Evolutionary conservation across 2,888 invertebrate species (phyloP), one percentile per base, ranked within the genome.

Genomic region (Thymelicus sylvestris): DNA sequence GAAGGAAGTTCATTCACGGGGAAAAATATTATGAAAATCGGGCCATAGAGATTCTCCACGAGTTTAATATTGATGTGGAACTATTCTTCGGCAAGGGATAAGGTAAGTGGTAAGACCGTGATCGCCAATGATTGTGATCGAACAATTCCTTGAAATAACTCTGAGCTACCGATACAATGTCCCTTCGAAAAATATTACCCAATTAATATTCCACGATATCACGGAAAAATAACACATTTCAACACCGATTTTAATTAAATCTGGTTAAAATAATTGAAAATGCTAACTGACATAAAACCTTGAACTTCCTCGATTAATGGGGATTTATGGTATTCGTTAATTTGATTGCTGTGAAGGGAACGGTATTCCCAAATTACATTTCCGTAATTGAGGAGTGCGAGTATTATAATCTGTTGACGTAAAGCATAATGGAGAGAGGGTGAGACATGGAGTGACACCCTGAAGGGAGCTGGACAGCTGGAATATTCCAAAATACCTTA

Each of bases 311-410:
- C 64, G 55, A 68, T 68, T 68, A 62, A 64, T 69, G 69, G 59
- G 69, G 69, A 69, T 64, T 69, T 64, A 69, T 39, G 60, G 70
- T 38, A 65, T 70, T 65, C 65, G 65, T 70, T 70, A 70, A 65
- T 70, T 70, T 70, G 57, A 70, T 70, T 70, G 60, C 48, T 60
- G 60, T 70, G 44, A 63, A 62, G 60, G 65, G 65, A 59, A 39
- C 15, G 41, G 70, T 70, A 70, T 70, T 70, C 65, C 65, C 52
- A 70, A 70, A 70, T 70, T 70, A 70, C 70, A 70, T 70, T 70
- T 70, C 50, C 70, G 65, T 67, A 48, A 67, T 62, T 64, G 47
- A 59, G 50, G 64, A 57, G 63, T 68, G 63, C 61, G 50, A 52
- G 52, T 62, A 62, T 68, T 62, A 62, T 50, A 61, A 67, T 67